Conservation (phyloP, 2,888 invertebrate species). For the Epirrita christyi region DNA sequence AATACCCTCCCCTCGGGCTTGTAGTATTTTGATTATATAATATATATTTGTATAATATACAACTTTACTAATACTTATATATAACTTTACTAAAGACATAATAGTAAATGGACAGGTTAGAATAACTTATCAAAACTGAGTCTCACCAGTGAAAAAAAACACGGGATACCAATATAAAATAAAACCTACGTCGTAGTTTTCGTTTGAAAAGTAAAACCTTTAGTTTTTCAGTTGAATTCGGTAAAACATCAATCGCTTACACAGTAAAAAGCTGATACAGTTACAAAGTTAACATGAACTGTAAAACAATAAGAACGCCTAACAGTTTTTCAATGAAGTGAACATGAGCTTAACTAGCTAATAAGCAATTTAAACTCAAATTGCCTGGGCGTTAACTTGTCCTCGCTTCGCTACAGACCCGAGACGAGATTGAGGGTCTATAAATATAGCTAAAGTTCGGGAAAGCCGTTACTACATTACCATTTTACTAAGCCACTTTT, state of each 20-base stretch:
- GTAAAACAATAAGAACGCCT: constrained; percentile 43
- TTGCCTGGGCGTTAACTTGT: constrained; percentile 61
- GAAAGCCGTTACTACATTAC: constrained; percentile 39
- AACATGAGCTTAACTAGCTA: constrained; percentile 49
- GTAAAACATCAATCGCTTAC: constrained; percentile 1
- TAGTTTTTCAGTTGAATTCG: constrained; percentile 15
- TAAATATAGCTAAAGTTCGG: constrained; percentile 49
- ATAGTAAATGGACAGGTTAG: too few species aligned
- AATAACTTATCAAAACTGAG: too few species aligned
- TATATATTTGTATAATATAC: too few species aligned
- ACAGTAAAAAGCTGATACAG: constrained; percentile 15
- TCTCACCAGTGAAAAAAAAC: too few species aligned
- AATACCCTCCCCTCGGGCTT: too few species aligned
- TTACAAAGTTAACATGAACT: constrained; percentile 33
- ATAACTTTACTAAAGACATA: too few species aligned
- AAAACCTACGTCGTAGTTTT: background rate
- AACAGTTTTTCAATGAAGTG: constrained; percentile 47
- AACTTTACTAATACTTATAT: too few species aligned
- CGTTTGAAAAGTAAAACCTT: background rate
- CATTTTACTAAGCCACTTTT: constrained; percentile 38
- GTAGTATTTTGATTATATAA: too few species aligned
- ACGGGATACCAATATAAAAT: too few species aligned
- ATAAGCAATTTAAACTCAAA: constrained; percentile 50
- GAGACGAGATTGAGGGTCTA: constrained; percentile 36
- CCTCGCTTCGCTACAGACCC: constrained; percentile 43